A percentile compares a stretch with the other conserved stretches of the same genome.
Conservation (phyloP, 2,888 invertebrate genomes). For the Spilosoma lubricipeda region DNA sequence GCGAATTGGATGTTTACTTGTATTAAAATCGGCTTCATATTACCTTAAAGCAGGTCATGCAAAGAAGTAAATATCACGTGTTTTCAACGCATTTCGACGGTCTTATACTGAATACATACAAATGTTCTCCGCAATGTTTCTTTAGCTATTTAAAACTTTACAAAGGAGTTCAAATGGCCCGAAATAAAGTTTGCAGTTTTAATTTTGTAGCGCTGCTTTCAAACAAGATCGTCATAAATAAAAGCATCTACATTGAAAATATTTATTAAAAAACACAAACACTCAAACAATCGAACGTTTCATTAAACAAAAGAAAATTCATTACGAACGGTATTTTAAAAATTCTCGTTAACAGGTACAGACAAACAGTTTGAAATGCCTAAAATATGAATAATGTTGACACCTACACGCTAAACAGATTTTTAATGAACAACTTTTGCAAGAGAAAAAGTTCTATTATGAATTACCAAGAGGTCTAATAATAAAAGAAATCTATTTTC, state of each 20-base stretch:
- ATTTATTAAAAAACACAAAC: too few relatives aligned
- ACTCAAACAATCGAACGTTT: too few relatives aligned
- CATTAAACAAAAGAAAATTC: too few relatives aligned
- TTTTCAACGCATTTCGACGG: not conserved
- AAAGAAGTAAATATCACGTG: constrained; percentile 1
- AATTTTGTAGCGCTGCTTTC: not conserved
- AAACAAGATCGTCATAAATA: not conserved
- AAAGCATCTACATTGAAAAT: too few relatives aligned
- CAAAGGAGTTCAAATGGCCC: not conserved
- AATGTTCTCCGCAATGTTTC: not conserved
- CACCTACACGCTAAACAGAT: not conserved
- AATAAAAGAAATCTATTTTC: not conserved
- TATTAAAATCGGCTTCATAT: constrained; percentile 37
- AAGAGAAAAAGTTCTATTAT: too few relatives aligned
- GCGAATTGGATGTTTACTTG: constrained; percentile 43
- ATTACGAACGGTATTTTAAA: not conserved
- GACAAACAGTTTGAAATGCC: not conserved
- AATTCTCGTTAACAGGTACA: not conserved
- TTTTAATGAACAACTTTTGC: not conserved
- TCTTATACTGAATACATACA: not conserved
- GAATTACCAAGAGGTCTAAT: not conserved
- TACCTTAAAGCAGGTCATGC: constrained; percentile 25
- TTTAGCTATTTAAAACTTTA: not conserved
- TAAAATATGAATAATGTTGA: not conserved
- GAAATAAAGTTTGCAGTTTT: not conserved